phyloP scores from a whole-genome alignment of 1,140 invertebrate genomes.

The Cepaea nemoralis region DNA sequence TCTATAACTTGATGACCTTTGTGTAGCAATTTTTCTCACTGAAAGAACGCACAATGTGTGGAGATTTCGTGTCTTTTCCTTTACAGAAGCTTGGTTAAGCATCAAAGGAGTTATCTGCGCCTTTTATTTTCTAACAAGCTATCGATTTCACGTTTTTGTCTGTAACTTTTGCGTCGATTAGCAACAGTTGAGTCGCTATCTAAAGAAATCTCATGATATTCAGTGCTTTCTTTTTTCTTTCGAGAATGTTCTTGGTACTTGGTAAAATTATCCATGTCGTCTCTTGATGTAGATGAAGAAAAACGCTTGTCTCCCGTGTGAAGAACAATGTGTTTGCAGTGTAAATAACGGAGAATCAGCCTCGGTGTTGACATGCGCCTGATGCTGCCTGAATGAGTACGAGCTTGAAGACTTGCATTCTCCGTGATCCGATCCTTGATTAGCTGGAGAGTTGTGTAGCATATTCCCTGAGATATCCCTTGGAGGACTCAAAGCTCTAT shows the following conservation, averaged over 20 bases:
- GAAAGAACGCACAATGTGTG: too few species aligned
- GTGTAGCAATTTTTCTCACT: too few species aligned
- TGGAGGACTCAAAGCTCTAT: background rate
- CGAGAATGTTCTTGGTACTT: background rate
- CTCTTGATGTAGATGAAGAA: background rate
- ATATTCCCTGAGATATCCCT: background rate
- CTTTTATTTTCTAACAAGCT: background rate
- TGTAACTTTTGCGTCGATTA: background rate
- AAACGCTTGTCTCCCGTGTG: background rate
- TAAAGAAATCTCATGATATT: background rate
- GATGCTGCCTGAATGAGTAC: background rate
- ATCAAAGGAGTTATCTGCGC: background rate
- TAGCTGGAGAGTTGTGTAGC: background rate
- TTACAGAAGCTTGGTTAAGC: too few species aligned
- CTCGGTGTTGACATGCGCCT: background rate
- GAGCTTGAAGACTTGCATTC: background rate
- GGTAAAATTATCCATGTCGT: background rate
- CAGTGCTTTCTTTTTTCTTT: background rate
- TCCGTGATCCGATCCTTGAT: background rate
- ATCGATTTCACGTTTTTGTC: background rate
- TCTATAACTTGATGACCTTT: too few species aligned
- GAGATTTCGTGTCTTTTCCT: too few species aligned
- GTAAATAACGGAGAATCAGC: background rate
- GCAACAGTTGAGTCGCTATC: background rate
- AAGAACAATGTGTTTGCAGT: background rate